These are phyloP conservation scores for Apocrypta bakeri DNA, from an alignment of 1,140 invertebrate genomes.

Conservation along the genomic window DNA sequence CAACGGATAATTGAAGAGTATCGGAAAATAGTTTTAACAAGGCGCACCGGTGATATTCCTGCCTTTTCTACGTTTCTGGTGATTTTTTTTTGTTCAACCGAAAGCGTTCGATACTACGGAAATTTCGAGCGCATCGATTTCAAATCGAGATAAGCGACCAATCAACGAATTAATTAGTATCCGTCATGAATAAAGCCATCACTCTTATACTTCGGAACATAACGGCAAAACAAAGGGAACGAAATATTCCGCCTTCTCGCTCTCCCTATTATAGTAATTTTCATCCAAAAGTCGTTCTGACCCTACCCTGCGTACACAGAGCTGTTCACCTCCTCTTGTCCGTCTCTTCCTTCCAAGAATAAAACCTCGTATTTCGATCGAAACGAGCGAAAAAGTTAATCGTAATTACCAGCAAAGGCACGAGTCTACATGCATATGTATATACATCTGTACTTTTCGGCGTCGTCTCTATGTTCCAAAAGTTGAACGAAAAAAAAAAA, in stretches of 20 bases:
- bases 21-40: not conserved
- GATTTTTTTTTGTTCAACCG: not conserved
- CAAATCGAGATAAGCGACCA: not conserved
- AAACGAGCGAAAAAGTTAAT: constrained; percentile 40
- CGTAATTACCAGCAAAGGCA: constrained; percentile 40
- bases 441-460: constrained; percentile 24
- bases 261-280: constrained; percentile 49
- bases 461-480: not conserved
- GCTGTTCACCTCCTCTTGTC: not conserved
- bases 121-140: not conserved
- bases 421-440: constrained; percentile 19
- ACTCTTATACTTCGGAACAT: not conserved
- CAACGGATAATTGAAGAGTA: not conserved
- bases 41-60: not conserved
- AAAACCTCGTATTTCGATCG: constrained; percentile 49
- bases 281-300: constrained; percentile 7
- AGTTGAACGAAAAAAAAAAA: constrained; percentile 1
- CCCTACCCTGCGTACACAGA: not conserved
- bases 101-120: too few species aligned
- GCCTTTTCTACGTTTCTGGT: not conserved
- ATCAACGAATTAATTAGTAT: constrained; percentile 30
- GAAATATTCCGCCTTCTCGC: constrained; percentile 2
- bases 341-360: constrained; percentile 31
- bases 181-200: constrained; percentile 42
- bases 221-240: constrained; percentile 24